Evolutionary conservation across 1,140 invertebrate species (phyloP).

Genomic region (Dendrolimus punctatus): DNA sequence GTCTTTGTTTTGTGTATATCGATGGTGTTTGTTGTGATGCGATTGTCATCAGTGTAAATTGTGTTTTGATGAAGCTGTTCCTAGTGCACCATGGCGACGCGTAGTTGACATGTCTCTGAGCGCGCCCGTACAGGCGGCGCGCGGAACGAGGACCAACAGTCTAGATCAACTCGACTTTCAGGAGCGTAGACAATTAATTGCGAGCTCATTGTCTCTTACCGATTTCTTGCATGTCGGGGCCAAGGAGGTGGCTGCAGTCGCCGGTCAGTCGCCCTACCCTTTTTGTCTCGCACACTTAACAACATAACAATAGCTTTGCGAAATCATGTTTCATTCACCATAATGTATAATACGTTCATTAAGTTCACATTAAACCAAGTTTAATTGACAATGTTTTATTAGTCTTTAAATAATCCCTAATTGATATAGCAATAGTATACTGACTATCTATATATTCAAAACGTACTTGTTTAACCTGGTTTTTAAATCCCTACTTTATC

Average conservation of each 20-base stretch:
- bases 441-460: too few species aligned
- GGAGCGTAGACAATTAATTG: constrained; percentile 90
- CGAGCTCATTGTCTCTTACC: constrained; percentile 87
- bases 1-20: constrained; percentile 55
- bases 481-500: too few species aligned
- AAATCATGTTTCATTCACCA: constrained; percentile 27
- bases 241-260: constrained; percentile 74
- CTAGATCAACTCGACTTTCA: constrained; percentile 93
- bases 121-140: constrained; percentile 64
- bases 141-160: constrained; percentile 80
- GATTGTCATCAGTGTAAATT: constrained; percentile 32
- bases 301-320: constrained; percentile 48
- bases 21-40: constrained; percentile 20
- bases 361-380: neutral
- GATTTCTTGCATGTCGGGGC: constrained; percentile 86
- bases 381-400: too few species aligned
- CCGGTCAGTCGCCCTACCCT: constrained; percentile 50
- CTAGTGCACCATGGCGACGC: constrained; percentile 53
- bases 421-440: too few species aligned
- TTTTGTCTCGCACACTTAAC: constrained; percentile 22
- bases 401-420: too few species aligned
- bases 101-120: constrained; percentile 69
- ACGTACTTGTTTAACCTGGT: too few species aligned
- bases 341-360: constrained; percentile 1
- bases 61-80: constrained; percentile 40